Evolutionary conservation across 2,888 invertebrate genomes (phyloP).

Genomic region (Peribatodes rhomboidaria): DNA sequence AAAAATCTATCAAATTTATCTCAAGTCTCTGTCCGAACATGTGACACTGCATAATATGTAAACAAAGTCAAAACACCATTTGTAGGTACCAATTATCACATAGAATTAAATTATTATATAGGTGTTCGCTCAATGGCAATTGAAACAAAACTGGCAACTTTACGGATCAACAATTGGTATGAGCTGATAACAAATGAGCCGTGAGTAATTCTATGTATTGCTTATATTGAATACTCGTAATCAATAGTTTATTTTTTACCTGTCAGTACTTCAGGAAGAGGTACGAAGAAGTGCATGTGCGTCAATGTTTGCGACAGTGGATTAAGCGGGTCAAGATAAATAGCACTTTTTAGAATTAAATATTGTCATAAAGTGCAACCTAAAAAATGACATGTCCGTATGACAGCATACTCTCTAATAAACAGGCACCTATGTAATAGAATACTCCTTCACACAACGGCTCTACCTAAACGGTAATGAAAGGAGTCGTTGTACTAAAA

Average conservation of each 20-base stretch:
- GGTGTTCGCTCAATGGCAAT: slow-evolving; percentile 18
- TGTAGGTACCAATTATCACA: slow-evolving; percentile 11
- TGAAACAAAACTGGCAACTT: slow-evolving; percentile 30
- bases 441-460: not conserved
- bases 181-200: slow-evolving; percentile 18
- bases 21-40: slow-evolving; percentile 32
- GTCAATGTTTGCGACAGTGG: slow-evolving; percentile 18
- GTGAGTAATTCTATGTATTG: slow-evolving; percentile 28
- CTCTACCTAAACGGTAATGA: too few species aligned
- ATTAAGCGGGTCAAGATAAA: slow-evolving; percentile 15
- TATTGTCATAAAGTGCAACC: slow-evolving; percentile 23
- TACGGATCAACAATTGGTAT: slow-evolving; percentile 26
- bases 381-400: not conserved
- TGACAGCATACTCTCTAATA: not conserved
- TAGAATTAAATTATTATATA: slow-evolving; percentile 4
- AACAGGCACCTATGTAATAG: not conserved
- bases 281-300: slow-evolving; percentile 22
- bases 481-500: too few species aligned
- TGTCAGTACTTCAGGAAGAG: slow-evolving; percentile 1
- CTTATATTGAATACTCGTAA: slow-evolving; percentile 18
- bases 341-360: slow-evolving; percentile 12
- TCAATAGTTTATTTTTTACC: slow-evolving; percentile 18
- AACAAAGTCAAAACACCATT: slow-evolving; percentile 27
- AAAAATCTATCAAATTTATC: slow-evolving; percentile 46
- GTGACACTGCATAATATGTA: slow-evolving; percentile 35